Conservation (phyloP, 2,797 vertebrate species). For the Melanogrammus aeglefinus region DNA sequence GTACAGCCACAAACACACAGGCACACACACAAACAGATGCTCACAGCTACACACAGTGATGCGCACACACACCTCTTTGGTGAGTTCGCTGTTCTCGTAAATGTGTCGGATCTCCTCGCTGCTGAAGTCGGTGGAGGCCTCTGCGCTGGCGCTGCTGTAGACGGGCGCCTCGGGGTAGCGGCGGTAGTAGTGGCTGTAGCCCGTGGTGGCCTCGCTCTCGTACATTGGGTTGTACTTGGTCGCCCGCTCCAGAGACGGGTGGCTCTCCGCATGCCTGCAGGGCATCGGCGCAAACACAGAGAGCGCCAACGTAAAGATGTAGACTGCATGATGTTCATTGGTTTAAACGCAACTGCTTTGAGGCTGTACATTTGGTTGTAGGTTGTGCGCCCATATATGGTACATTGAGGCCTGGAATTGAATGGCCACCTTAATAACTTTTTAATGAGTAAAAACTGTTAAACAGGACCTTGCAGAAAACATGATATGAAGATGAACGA, state of each 20-base stretch:
- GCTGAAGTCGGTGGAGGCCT: constrained; percentile 88
- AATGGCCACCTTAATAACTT: too few species aligned
- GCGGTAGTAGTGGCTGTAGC: constrained; percentile 82
- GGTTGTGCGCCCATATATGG: too few species aligned
- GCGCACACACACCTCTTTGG: constrained; percentile 81
- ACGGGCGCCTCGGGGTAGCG: constrained; percentile 78
- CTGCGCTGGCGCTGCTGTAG: constrained; percentile 81
- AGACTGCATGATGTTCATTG: too few species aligned
- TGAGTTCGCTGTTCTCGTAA: constrained; percentile 91
- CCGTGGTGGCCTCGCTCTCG: constrained; percentile 82
- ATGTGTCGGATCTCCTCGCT: constrained; percentile 93
- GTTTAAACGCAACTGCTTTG: too few species aligned
- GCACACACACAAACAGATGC: background rate
- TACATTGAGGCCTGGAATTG: too few species aligned
- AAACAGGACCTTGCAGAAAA: too few species aligned
- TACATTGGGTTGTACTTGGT: constrained; percentile 92
- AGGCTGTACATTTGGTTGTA: too few species aligned
- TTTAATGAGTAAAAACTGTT: too few species aligned
- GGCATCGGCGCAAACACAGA: background rate
- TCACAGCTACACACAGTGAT: background rate
- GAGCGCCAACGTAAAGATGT: too few species aligned
- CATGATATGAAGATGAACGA: too few species aligned
- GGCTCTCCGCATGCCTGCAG: constrained; percentile 78
- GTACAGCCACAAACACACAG: background rate
- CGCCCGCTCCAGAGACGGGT: constrained; percentile 84